Percentiles rank a stretch among this genome's conserved stretches.
Conservation (phyloP, 2,113 vertebrate species). For the Cheirogaleus medius region DNA sequence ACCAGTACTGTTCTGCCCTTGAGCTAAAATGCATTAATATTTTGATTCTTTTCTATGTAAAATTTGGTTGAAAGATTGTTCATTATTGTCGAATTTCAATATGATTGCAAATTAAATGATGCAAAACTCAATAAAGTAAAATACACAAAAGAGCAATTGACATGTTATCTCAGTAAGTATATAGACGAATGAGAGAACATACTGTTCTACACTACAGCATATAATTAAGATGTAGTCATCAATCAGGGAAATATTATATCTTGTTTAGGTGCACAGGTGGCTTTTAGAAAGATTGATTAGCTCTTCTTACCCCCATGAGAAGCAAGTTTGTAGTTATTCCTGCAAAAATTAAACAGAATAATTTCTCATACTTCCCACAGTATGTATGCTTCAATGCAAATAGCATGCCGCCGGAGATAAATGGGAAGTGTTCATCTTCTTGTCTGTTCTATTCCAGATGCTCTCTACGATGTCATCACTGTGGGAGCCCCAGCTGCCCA, state of each 20-base stretch:
- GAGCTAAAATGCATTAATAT: slow-evolving; percentile 52
- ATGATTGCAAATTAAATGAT: slow-evolving; percentile 79
- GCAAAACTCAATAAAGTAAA: slow-evolving; percentile 78
- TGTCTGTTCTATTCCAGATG: slow-evolving; percentile 86
- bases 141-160: slow-evolving; percentile 80
- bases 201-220: slow-evolving; percentile 67
- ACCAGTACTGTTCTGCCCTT: slow-evolving; percentile 18
- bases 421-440: slow-evolving; percentile 25
- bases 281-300: slow-evolving; percentile 76
- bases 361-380: background rate
- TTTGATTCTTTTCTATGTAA: slow-evolving; percentile 39
- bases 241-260: slow-evolving; percentile 77
- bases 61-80: slow-evolving; percentile 67
- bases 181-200: slow-evolving; percentile 69
- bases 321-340: slow-evolving; percentile 31
- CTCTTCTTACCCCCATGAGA: slow-evolving; percentile 64
- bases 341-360: slow-evolving; percentile 44
- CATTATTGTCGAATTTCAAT: slow-evolving; percentile 76
- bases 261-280: slow-evolving; percentile 75
- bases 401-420: background rate
- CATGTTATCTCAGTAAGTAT: slow-evolving; percentile 79
- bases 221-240: slow-evolving; percentile 79
- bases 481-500: slow-evolving; percentile 97
- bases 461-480: slow-evolving; percentile 95
- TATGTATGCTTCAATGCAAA: background rate